Percentiles rank a stretch among this genome's conserved stretches.
Evolutionary conservation across 2,888 invertebrate genomes (phyloP).

Genomic region (Hylaea fasciaria): DNA sequence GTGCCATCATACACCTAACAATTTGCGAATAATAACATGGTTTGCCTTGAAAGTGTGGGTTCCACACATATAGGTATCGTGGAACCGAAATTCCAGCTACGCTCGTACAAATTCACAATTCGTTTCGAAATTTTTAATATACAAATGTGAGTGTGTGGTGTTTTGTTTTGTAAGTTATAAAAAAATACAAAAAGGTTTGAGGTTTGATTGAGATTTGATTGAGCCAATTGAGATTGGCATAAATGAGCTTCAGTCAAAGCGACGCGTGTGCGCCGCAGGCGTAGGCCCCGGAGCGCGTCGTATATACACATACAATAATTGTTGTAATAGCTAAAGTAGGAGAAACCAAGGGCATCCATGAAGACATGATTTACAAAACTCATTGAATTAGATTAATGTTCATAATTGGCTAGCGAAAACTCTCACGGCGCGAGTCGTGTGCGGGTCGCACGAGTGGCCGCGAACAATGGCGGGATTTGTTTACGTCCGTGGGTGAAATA

Average conservation of each 20-base stretch:
- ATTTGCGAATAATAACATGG: conserved; percentile 30
- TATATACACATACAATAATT: conserved; percentile 19
- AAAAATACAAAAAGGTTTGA: too few species aligned
- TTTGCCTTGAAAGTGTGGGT: conserved; percentile 27
- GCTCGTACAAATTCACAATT: too few species aligned
- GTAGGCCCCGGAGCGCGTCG: conserved; percentile 6
- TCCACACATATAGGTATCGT: conserved; percentile 10
- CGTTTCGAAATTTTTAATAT: too few species aligned
- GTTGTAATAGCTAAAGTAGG: conserved; percentile 16
- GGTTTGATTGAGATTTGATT: too few species aligned
- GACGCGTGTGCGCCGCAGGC: neutral
- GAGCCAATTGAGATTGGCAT: conserved; percentile 21
- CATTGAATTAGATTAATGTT: conserved; percentile 24
- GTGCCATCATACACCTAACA: conserved; percentile 34
- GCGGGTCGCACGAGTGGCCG: conserved; percentile 25
- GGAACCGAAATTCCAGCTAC: conserved; percentile 4
- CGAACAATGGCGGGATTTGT: conserved; percentile 37
- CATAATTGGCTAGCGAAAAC: conserved; percentile 22
- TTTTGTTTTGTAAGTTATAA: too few species aligned
- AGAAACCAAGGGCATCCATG: conserved; percentile 22
- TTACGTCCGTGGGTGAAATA: conserved; percentile 34
- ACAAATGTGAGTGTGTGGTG: too few species aligned
- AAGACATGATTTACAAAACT: conserved; percentile 15
- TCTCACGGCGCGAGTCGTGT: conserved; percentile 22
- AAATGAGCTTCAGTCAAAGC: conserved; percentile 16